phyloP scores from a whole-genome alignment of 2,113 vertebrate genomes.

The Archilochus colubris region DNA sequence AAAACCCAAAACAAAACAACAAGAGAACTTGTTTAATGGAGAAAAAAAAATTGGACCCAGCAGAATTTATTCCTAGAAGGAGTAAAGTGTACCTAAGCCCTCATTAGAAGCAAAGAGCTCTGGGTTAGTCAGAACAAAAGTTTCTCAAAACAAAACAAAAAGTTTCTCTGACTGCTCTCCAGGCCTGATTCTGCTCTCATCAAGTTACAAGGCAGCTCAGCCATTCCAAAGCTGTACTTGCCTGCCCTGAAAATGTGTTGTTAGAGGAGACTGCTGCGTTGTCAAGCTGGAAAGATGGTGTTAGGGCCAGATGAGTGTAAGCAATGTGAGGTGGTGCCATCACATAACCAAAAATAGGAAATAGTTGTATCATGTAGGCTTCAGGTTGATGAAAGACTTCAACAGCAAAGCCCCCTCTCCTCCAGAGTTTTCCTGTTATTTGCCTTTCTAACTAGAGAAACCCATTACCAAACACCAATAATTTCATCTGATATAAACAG shows the following conservation, averaged over 20 bases:
- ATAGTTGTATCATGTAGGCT: not conserved
- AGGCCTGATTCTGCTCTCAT: not conserved
- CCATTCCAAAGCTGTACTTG: not conserved
- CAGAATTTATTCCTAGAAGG: not conserved
- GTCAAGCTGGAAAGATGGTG: not conserved
- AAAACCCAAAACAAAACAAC: not conserved
- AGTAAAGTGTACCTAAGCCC: not conserved
- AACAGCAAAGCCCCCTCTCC: not conserved
- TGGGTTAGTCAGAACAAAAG: not conserved
- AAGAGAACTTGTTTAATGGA: not conserved
- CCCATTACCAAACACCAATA: not conserved
- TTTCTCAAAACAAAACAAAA: not conserved
- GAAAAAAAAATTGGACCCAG: not conserved
- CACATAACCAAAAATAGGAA: not conserved
- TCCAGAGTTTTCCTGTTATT: not conserved
- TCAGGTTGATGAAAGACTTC: not conserved
- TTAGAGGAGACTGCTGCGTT: no score
- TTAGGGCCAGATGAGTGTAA: not conserved
- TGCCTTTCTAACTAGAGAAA: not conserved
- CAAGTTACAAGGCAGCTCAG: not conserved
- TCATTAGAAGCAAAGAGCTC: not conserved
- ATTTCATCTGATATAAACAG: not conserved
- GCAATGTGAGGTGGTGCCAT: not conserved
- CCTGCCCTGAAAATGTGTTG: not conserved
- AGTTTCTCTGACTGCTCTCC: not conserved